Base-by-base conservation (phyloP, 2,113 vertebrate genomes). In the Pitta sordida region DNA sequence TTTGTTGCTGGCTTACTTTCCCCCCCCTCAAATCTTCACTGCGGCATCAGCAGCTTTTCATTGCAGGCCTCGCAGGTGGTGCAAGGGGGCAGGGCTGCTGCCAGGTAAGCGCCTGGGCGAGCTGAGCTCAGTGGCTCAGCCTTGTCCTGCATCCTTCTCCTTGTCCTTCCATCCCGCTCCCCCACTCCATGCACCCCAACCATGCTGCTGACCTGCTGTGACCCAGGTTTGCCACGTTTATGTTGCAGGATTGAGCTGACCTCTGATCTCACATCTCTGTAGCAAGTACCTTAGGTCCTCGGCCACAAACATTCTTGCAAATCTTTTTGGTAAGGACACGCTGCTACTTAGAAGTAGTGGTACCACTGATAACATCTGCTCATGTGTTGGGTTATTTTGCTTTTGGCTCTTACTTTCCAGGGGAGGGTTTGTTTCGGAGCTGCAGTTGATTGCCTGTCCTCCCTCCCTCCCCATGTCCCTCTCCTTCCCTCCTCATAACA, bases 241-340 rank as follows among this genome's bases (percentile, higher is more conserved):
- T 98, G 95, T 98, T 98, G 96, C 98, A 98, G 98, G 98, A 98
- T 98, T 98, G 98, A 98, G 96, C 98, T 98, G 98, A 98, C 98
- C 96, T 98, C 98, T 98, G 98, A 98, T 97, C 97, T 98, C 98
- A 98, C 98, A 96, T 98, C 98, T 96, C 97, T 98, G 97, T 98
- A 98, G 98, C 97, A 63, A 96, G 97, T 91, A 94, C 97, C 97
- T 96, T 98, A 98, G 96, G 97, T 97, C 96, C 97, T 96, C 94
- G 95, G 96, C 97, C 97, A 97, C 98, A 98, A 95, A 97, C 88
- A 94, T 85, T 95, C 98, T 98, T 97, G 94, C 97, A 97, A 97
- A 97, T 79, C 94, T 95, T 95, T 96, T 97, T 98, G 98, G 98
- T 98, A 98, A 98, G 98, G 97, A 97, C 85, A 53, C 0, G 5